These are phyloP conservation scores for Tiliqua scincoides DNA, from an alignment of 2,113 vertebrate genomes.

Conservation along the genomic window DNA sequence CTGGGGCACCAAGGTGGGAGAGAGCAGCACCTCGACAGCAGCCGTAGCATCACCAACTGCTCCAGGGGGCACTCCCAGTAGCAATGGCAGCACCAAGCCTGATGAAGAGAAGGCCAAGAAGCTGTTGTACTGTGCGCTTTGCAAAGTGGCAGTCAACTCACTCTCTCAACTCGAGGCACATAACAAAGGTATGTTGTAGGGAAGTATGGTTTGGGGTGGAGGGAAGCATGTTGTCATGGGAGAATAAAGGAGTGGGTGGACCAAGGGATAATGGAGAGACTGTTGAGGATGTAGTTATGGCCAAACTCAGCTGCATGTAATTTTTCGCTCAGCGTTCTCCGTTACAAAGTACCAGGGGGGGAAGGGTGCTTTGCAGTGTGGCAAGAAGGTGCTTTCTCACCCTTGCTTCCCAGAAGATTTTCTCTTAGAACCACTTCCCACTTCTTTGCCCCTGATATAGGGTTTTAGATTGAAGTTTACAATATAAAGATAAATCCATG, in stretches of 20 bases:
- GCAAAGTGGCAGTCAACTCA: constrained; percentile 94
- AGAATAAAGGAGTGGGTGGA: background rate
- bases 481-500: background rate
- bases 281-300: background rate
- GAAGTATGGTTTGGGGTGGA: no score
- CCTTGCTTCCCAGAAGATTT: no score
- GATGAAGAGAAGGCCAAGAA: constrained; percentile 92
- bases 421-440: background rate
- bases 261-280: background rate
- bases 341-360: background rate
- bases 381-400: no score
- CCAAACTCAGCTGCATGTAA: background rate
- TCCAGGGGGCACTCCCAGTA: constrained; percentile 36
- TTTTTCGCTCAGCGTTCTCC: background rate
- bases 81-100: constrained; percentile 74
- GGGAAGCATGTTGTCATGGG: background rate
- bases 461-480: background rate
- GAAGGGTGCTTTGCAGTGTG: background rate
- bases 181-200: constrained; percentile 84
- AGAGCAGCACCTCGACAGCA: constrained; percentile 2
- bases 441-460: no score
- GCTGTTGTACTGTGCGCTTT: constrained; percentile 90
- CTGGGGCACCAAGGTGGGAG: constrained; percentile 4
- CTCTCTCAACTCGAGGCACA: constrained; percentile 94
- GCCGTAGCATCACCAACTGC: constrained; percentile 17